phyloP scores from a whole-genome alignment of 2,113 vertebrate genomes.

The Psophia crepitans region DNA sequence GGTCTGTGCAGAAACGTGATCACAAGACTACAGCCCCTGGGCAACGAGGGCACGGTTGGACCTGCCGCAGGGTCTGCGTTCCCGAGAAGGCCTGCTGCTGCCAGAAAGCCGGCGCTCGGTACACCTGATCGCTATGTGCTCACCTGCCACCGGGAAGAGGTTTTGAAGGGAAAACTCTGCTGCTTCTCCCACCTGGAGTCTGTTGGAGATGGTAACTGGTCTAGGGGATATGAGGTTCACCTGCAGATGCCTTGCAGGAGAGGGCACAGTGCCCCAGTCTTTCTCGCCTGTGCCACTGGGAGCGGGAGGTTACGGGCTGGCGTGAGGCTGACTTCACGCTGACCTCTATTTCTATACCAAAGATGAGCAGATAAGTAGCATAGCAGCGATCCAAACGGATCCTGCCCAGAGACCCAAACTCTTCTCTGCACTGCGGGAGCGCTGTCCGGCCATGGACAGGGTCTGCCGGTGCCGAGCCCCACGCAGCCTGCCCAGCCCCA shows the following conservation, averaged over 20 bases:
- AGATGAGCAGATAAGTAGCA: background rate
- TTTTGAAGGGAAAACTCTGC: background rate
- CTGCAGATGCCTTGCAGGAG: background rate
- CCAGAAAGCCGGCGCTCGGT: background rate
- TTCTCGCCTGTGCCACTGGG: fast-evolving
- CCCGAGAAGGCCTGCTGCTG: background rate
- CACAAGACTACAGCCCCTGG: background rate
- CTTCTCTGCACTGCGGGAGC: background rate
- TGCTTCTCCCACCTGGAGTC: background rate
- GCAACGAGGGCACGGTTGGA: fast-evolving
- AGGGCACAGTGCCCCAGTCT: background rate
- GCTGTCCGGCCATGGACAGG: background rate
- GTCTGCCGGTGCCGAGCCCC: background rate
- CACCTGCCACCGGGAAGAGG: background rate
- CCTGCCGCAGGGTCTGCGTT: background rate
- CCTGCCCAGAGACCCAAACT: background rate
- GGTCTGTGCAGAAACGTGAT: background rate
- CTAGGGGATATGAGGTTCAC: background rate
- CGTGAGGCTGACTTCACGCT: background rate
- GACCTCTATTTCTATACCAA: background rate
- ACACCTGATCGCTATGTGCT: background rate
- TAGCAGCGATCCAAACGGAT: background rate
- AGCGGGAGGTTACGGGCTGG: background rate
- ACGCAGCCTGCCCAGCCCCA: background rate
- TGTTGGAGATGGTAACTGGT: background rate